Evolutionary conservation across 2,888 invertebrate species (phyloP), one percentile per base, ranked within the genome.

Genomic region (Heliconius hortense): DNA sequence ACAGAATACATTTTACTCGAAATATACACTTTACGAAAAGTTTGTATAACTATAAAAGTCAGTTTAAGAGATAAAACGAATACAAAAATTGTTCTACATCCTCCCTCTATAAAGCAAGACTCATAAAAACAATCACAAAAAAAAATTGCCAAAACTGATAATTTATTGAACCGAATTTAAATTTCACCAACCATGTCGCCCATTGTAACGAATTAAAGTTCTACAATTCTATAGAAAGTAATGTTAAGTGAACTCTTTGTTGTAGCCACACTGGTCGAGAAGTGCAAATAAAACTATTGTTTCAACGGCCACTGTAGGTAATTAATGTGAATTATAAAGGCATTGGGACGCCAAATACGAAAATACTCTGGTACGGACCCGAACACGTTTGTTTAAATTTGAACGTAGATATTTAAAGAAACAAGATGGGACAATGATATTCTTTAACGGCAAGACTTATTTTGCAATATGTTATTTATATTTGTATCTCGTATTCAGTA

Each of bases 241-340:
- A 89, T 86, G 81, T 84, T 77, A 84, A 77, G 71, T 71, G 66
- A 79, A 89, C 88, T 90, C 90, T 89, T 90, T 90, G 90, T 89
- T 83, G 81, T 82, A 84, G 82, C 84, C 64, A 82, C 76, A 73
- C 72, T 74, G 84, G 83, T 82, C 79, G 82, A 84, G 77, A 80
- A 83, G 84, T 79, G 87, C 87, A 91, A 90, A 90, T 89, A 89
- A 87, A 91, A 91, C 89, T 90, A 90, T 90, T 90, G 88, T 88
- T 85, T 84, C 84, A 81, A 82, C 83, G 83, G 83, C 85, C 87
- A 88, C 88, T 89, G 60, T 63, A 76, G 79, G 75, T 80, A 90
- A 91, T 91, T 90, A 89, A 89, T 86, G 85, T 85, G 85, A 87
- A 89, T 88, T 84, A 84, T 86, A 85, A 86, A 89, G 39, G 64